These are phyloP conservation scores for Notodonta ziczac DNA, from an alignment of 2,888 invertebrate genomes.

Conservation along the genomic window DNA sequence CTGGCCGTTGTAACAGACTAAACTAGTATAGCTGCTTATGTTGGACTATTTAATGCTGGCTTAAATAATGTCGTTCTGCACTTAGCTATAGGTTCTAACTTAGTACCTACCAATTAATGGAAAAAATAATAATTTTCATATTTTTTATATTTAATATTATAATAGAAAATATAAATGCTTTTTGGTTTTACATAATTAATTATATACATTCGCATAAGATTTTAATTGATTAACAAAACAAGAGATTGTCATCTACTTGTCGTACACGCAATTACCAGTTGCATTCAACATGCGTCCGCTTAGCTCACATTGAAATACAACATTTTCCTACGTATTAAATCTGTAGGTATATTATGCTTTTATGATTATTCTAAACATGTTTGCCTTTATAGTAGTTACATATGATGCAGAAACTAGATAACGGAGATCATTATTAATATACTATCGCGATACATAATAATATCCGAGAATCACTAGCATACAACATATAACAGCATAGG, in stretches of 20 bases:
- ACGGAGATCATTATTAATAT: slow-evolving; percentile 5
- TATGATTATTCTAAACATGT: neutral
- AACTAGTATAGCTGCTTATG: no score
- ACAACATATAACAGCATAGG: slow-evolving; percentile 4
- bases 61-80: no score
- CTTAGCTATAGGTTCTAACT: no score
- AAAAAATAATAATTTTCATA: neutral
- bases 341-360: neutral
- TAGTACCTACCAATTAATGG: no score
- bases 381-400: neutral
- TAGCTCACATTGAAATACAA: slow-evolving; percentile 21
- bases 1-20: no score
- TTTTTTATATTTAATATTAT: slow-evolving; percentile 9
- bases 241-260: slow-evolving; percentile 18
- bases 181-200: slow-evolving; percentile 37
- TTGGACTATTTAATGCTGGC: no score
- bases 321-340: slow-evolving; percentile 12
- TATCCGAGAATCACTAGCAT: neutral
- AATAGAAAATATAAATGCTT: slow-evolving; percentile 43
- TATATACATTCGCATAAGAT: slow-evolving; percentile 18
- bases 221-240: slow-evolving; percentile 21
- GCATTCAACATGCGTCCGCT: slow-evolving; percentile 16
- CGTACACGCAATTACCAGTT: slow-evolving; percentile 6
- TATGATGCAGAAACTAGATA: neutral
- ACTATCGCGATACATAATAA: slow-evolving; percentile 12